Base-by-base conservation (phyloP, 2,888 invertebrate genomes). In the Cephonodes hylas region DNA sequence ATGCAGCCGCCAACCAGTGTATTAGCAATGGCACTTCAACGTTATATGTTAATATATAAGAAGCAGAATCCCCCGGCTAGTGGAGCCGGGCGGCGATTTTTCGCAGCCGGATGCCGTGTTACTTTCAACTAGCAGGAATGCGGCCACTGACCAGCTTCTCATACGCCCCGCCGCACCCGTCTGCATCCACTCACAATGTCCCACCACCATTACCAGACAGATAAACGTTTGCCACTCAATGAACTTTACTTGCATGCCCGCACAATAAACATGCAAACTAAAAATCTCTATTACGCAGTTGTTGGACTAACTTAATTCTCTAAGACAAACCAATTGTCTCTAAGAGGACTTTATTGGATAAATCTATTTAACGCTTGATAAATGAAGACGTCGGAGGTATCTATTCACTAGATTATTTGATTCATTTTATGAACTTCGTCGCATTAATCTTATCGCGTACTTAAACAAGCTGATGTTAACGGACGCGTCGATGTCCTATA, bases 61-160 rank as follows among this genome's bases (percentile, higher is more conserved):
- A 75, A 67, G 71, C 69, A 77, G 72, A 81, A 79, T 83, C 67
- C 68, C 62, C 66, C 66, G 70, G 68, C 71, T 68, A 69, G 69
- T 65, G 63, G 74, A 71, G 74, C 75, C 75, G 77, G 80, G 78
- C 84, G 79, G 80, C 83, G 82, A 86, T 88, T 89, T 90, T 91
- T 89, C 85, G 88, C 89, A 86, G 88, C 87, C 91, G 91, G 91
- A 91, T 89, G 82, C 86, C 79, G 85, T 82, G 85, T 86, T 88
- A 89, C 91, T 91, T 91, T 91, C 91, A 90, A 91, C 86, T 86
- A 84, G 76, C 71, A 81, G 83, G 91, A 91, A 91, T 91, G 91
- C 91, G 91, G 91, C 88, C 91, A 89, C 74, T 84, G 88, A 80
- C 87, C 88, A 89, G 85, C 85, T 80, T 84, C 83, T 80, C 78